Conservation (phyloP, 2,797 vertebrate species). For the Emydoidea blandingii region DNA sequence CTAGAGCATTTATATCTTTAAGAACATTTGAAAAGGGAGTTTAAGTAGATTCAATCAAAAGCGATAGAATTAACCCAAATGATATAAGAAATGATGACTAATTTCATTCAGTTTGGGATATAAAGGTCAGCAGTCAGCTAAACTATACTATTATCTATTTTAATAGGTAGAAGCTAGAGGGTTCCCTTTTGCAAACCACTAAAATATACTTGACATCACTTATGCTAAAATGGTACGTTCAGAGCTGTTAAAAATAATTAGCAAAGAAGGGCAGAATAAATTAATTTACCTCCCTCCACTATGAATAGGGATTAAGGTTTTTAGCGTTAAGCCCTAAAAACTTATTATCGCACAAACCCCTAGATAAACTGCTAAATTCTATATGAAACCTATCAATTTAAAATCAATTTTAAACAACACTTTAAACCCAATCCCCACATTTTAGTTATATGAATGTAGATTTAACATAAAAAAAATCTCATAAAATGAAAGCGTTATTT, state of each 20-base stretch:
- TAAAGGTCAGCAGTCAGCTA: background rate
- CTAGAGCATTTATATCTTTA: background rate
- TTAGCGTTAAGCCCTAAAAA: background rate
- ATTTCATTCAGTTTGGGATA: background rate
- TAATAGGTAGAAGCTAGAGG: background rate
- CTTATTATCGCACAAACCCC: background rate
- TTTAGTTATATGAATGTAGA: background rate
- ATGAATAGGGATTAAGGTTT: background rate
- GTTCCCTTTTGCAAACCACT: background rate
- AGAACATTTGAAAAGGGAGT: background rate
- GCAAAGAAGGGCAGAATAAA: background rate
- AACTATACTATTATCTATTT: background rate
- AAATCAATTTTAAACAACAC: background rate
- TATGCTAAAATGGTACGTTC: accelerated
- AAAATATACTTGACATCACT: background rate
- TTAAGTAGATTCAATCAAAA: background rate
- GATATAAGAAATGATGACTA: background rate
- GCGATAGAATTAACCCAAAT: background rate
- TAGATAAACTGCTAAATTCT: background rate
- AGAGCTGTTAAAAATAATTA: background rate
- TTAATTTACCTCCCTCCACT: background rate
- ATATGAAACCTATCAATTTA: accelerated
- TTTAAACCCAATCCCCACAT: background rate
- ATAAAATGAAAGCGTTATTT: background rate
- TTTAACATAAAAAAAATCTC: background rate